phyloP scores from a whole-genome alignment of 2,113 vertebrate genomes.

The Poeciliopsis retropinna region DNA sequence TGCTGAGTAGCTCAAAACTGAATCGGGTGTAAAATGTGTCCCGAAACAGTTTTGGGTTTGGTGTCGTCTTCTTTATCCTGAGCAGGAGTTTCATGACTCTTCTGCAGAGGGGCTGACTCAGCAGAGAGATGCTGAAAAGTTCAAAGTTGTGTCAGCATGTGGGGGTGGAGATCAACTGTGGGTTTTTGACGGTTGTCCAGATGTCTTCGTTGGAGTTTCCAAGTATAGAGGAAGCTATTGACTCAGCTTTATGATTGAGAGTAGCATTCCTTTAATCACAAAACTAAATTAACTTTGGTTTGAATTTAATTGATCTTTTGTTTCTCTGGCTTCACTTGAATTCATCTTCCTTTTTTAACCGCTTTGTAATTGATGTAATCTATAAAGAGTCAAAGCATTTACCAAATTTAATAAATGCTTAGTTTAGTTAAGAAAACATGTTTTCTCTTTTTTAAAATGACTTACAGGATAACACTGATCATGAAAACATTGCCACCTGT shows the following conservation, averaged over 20 bases:
- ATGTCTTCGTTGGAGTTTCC: constrained; percentile 32
- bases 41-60: background rate
- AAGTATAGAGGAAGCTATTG: constrained; percentile 7
- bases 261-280: constrained; percentile 9
- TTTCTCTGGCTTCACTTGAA: background rate
- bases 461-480: too few relatives aligned
- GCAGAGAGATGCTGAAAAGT: background rate
- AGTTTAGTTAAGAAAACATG: too few relatives aligned
- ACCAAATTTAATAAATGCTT: too few relatives aligned
- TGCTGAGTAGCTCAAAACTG: background rate
- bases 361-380: background rate
- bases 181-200: background rate
- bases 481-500: too few relatives aligned
- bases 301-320: background rate
- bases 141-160: constrained; percentile 17
- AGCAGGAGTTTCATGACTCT: background rate
- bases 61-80: background rate
- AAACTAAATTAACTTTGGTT: background rate
- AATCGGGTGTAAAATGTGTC: background rate
- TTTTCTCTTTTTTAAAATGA: too few relatives aligned
- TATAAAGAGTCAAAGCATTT: too few relatives aligned
- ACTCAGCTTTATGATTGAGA: constrained; percentile 28
- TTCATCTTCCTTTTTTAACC: background rate
- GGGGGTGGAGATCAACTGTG: constrained; percentile 14
- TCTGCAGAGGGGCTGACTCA: constrained; percentile 14